These are phyloP conservation scores for Aptenodytes patagonicus DNA, from an alignment of 2,113 vertebrate genomes.

Conservation along the genomic window DNA sequence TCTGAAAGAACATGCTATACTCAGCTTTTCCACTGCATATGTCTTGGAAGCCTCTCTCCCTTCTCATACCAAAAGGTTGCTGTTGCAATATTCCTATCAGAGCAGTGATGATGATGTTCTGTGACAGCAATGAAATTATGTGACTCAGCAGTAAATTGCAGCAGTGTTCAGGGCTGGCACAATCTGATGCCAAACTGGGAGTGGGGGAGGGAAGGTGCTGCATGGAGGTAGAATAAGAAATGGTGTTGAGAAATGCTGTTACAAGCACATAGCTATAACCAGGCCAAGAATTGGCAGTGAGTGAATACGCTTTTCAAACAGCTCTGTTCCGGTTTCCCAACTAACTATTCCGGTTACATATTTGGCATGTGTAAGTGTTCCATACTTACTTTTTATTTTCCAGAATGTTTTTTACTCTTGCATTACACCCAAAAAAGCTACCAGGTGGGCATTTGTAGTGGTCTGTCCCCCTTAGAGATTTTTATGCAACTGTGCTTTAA, in stretches of 20 bases:
- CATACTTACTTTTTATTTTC: neutral
- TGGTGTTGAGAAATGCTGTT: neutral
- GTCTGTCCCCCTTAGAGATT: neutral
- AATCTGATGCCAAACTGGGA: neutral
- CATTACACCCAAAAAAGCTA: neutral
- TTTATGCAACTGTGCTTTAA: neutral
- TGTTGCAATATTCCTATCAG: neutral
- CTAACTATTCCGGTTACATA: neutral
- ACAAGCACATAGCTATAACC: neutral
- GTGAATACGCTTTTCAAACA: neutral
- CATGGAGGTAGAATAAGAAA: neutral
- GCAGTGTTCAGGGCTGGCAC: slow-evolving; percentile 2
- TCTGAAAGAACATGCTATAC: neutral
- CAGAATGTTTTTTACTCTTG: neutral
- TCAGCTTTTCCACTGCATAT: neutral
- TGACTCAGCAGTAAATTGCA: slow-evolving; percentile 38
- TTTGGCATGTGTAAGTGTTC: neutral
- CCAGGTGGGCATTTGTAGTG: neutral
- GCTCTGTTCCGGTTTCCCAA: neutral
- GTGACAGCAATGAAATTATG: neutral
- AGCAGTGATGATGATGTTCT: neutral
- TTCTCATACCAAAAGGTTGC: neutral
- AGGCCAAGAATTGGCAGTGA: neutral
- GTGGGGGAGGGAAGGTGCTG: neutral
- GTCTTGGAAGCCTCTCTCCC: neutral